Evolutionary conservation across 2,888 invertebrate species (phyloP), one percentile per base, ranked within the genome.

Genomic region (Aromia moschata): DNA sequence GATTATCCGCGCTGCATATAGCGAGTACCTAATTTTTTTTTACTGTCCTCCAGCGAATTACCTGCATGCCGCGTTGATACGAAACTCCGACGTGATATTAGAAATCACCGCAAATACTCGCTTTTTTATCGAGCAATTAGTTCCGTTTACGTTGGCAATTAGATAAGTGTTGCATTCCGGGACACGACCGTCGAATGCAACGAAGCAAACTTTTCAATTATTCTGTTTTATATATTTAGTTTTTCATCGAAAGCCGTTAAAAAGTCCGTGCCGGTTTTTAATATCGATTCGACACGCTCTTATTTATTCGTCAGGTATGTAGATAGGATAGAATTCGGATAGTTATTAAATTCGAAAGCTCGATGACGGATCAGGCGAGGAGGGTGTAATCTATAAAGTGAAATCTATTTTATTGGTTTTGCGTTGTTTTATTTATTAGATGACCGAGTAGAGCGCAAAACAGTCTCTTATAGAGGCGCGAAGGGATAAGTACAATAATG

Each of bases 181-280:
- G 11, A 33, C 33, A 33, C 52, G n/a, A 44, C 10, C 11, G 14
- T 5, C 41, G 18, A 41, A 41, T 41, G 16, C 41, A 17, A 10
- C 18, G 14, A 12, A 41, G 41, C 18, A 41, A 41, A 41, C 18
- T 41, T 41, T 41, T 41, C 41, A 18, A 41, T 41, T 41, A 17
- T 12, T 9, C 14, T 12, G 14, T 41, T 12, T 41, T 9, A 17
- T 41, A 17, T 9, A 17, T 12, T 41, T 41, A 41, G 10, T 41
- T 41, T 33, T 33, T 33, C 33, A 33, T 33, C 33, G 10, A 11
- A n/a, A 33, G 10, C 10, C 33, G 33, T 7, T 33, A 33, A 33
- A 33, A 33, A 33, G 33, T 33, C n/a, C 5, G n/a, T n/a, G 10
- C n/a, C 11, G 25, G 11, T 33, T 33, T n/a, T 11, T 11, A 33